phyloP scores from a whole-genome alignment of 2,888 invertebrate genomes.

The Syrphus vitripennis region DNA sequence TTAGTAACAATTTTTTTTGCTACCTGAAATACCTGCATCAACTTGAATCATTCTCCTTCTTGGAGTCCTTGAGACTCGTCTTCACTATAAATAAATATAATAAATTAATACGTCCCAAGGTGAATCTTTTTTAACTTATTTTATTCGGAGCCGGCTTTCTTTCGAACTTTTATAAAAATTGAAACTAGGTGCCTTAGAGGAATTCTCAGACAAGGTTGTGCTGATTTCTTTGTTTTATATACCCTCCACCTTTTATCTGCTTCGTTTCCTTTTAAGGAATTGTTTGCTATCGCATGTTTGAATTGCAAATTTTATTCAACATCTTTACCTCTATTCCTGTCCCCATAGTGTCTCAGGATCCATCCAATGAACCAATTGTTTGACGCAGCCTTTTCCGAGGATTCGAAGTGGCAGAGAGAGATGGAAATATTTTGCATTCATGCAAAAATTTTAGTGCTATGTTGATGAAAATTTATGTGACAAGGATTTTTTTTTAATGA shows the following conservation, averaged over 20 bases:
- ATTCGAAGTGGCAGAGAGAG: not conserved
- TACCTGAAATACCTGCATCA: too few relatives aligned
- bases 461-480: slow-evolving; percentile 47
- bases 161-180: slow-evolving; percentile 32
- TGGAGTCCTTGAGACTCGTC: not conserved
- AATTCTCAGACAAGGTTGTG: slow-evolving; percentile 15
- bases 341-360: not conserved
- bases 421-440: slow-evolving; percentile 38
- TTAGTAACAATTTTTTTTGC: too few relatives aligned
- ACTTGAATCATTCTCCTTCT: not conserved
- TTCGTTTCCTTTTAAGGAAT: slow-evolving; percentile 1
- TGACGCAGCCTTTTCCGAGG: slow-evolving; percentile 4
- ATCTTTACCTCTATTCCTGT: not conserved
- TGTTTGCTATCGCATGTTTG: slow-evolving; percentile 61
- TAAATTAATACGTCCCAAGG: slow-evolving; percentile 12
- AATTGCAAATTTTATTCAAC: slow-evolving; percentile 55
- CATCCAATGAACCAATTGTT: slow-evolving; percentile 16
- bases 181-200: slow-evolving; percentile 14
- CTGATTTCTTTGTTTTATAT: slow-evolving; percentile 33
- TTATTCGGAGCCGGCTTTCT: not conserved
- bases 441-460: slow-evolving; percentile 51
- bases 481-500: slow-evolving; percentile 8
- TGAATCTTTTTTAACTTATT: not conserved
- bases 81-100: not conserved
- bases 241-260: not conserved